Evolutionary conservation across 2,113 vertebrate genomes (phyloP).

Genomic region (Heterochromis multidens): DNA sequence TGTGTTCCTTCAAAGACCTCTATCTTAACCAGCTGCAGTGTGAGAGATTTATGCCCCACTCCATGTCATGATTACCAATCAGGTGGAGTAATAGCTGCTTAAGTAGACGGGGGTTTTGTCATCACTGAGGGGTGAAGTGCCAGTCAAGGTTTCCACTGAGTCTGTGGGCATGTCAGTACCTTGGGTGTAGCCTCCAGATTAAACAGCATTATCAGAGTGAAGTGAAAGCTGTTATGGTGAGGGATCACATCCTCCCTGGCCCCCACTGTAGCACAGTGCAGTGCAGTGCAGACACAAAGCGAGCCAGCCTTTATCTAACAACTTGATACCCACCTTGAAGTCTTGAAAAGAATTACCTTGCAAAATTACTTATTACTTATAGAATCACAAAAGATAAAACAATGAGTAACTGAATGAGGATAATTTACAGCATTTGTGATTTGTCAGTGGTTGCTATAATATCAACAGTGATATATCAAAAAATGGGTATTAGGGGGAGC

Average conservation of each 20-base stretch:
- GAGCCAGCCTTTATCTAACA: not conserved
- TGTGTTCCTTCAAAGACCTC: slow-evolving; percentile 53
- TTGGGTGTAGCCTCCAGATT: slow-evolving; percentile 52
- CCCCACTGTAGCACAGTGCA: not conserved
- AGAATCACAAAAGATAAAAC: not conserved
- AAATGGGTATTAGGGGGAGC: not conserved
- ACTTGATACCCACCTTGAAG: not conserved
- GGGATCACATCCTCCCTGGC: slow-evolving; percentile 39
- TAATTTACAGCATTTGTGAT: not conserved
- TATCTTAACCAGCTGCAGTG: slow-evolving; percentile 58
- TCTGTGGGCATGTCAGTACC: slow-evolving; percentile 40
- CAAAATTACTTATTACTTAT: not conserved
- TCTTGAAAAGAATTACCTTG: not conserved
- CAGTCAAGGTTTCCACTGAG: slow-evolving; percentile 69
- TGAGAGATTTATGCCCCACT: slow-evolving; percentile 64
- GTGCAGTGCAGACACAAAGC: not conserved
- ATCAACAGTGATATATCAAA: too few relatives aligned
- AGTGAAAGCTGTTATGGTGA: slow-evolving; percentile 48
- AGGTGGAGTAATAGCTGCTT: slow-evolving; percentile 69
- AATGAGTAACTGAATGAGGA: not conserved
- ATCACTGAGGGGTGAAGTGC: slow-evolving; percentile 63
- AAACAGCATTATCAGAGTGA: slow-evolving; percentile 50
- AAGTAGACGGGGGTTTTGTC: slow-evolving; percentile 67
- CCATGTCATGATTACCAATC: slow-evolving; percentile 75
- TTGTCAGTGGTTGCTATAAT: too few relatives aligned